Conservation (phyloP, 1,140 invertebrate species). For the Drosophila kurseongensis region DNA sequence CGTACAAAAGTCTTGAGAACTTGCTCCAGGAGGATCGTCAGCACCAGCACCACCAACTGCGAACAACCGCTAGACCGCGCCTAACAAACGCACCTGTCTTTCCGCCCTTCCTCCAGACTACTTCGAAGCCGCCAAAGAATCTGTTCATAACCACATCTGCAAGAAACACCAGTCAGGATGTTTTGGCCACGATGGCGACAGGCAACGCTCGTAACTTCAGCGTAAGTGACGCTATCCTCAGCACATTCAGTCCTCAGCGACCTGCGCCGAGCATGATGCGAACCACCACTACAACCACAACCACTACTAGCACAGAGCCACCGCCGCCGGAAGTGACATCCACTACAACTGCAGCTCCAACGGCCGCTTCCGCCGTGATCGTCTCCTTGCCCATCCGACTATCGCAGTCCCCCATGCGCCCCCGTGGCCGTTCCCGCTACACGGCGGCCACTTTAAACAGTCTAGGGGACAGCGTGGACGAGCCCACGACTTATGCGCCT, state of each 20-base stretch:
- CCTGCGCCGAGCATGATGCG: conserved; percentile 27
- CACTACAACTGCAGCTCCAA: conserved; percentile 25
- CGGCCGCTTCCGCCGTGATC: conserved; percentile 54
- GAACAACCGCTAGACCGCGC: conserved; percentile 52
- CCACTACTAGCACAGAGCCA: conserved; percentile 23
- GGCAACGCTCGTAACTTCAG: conserved; percentile 70
- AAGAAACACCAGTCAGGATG: conserved; percentile 57
- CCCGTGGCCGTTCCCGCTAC: conserved; percentile 74
- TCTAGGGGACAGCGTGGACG: conserved; percentile 55
- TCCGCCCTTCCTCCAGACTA: conserved; percentile 55
- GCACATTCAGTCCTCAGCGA: conserved; percentile 60
- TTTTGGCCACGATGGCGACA: conserved; percentile 54
- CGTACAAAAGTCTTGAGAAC: conserved; percentile 80
- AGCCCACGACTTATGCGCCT: conserved; percentile 80
- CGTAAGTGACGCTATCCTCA: conserved; percentile 73
- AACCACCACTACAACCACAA: conserved; percentile 35
- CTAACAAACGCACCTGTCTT: conserved; percentile 32
- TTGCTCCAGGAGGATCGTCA: conserved; percentile 72
- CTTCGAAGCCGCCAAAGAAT: conserved; percentile 59
- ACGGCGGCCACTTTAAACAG: conserved; percentile 62
- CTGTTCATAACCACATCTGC: conserved; percentile 42
- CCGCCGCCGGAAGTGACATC: conserved; percentile 11
- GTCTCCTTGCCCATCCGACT: conserved; percentile 52
- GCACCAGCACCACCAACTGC: conserved; percentile 35
- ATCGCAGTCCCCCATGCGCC: conserved; percentile 27